Base-by-base conservation (phyloP, 2,888 invertebrate species). In the Acanthosoma haemorrhoidale region DNA sequence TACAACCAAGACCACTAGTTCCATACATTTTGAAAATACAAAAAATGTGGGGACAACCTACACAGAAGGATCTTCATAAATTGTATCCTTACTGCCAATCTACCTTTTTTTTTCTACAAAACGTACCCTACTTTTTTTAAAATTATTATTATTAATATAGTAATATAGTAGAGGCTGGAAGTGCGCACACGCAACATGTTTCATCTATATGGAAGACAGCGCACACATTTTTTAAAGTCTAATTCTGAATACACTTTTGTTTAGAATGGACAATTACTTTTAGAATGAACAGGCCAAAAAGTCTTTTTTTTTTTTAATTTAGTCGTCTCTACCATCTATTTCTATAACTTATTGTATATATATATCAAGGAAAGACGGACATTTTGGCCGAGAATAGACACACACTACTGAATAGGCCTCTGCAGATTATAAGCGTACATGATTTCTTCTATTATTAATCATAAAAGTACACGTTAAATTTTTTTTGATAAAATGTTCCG, bases 391-490 rank as follows among this genome's bases (percentile, higher is more conserved):
- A 38, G 25, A 21, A 64, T 29, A 64, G 16, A 29, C 64, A 64
- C 64, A 39, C 34, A n/a, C 51, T 51, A 51, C 51, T 21, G 5
- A 11, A 64, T 64, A 64, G 64, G 64, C 64, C 64, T 64, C 64
- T 64, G 64, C 64, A 41, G 31, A 64, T 39, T 39, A 39, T 64
- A 64, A 64, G 64, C 64, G 64, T 64, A 64, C 41, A 64, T 15
- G 39, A 64, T 64, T 64, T 64, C 61, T 21, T 64, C 64, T 64
- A 64, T 39, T 41, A 29, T 41, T 59, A 59, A 31, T 16, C 18
- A 9, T 43, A n/a, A 29, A 51, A n/a, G 25, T 51, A 25, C 5
- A 51, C 21, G 25, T 51, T 51, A 11, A 9, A 36, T 13, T 36
- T 36, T 9, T 36, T 13, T 36, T 36, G 36, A 36, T 36, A 36